These are phyloP conservation scores for Stomatorhinus ivindoensis DNA, from an alignment of 2,113 vertebrate genomes.

Conservation along the genomic window DNA sequence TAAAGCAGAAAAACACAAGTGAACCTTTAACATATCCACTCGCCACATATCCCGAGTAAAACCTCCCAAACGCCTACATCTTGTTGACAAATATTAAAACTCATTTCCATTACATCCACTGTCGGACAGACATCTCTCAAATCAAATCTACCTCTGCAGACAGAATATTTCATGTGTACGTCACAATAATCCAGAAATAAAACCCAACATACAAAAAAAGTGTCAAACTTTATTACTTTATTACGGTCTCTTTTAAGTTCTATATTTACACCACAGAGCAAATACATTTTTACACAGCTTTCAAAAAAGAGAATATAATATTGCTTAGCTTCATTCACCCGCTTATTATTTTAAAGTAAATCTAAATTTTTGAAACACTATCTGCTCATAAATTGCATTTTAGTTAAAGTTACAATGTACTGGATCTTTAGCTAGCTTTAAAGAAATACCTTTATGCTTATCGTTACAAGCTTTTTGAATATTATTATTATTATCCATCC, in stretches of 20 bases:
- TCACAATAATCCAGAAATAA: background rate
- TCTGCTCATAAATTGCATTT: background rate
- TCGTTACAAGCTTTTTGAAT: background rate
- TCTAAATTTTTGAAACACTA: background rate
- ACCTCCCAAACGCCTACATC: background rate
- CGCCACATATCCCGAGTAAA: background rate
- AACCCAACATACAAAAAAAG: background rate
- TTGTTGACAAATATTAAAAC: background rate
- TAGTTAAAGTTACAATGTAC: background rate
- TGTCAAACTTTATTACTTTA: background rate
- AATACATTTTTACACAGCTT: background rate
- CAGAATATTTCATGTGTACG: background rate
- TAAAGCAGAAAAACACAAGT: background rate
- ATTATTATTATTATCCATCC: background rate
- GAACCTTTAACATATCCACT: background rate
- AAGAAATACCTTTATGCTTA: background rate
- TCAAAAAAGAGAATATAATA: background rate
- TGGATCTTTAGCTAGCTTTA: background rate
- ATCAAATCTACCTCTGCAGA: background rate
- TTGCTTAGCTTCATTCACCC: background rate
- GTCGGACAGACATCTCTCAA: background rate
- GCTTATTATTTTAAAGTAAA: background rate
- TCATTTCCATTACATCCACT: background rate
- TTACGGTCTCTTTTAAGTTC: background rate
- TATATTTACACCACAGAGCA: background rate